phyloP scores from a whole-genome alignment of 2,113 vertebrate genomes.

The Alectura lathami region DNA sequence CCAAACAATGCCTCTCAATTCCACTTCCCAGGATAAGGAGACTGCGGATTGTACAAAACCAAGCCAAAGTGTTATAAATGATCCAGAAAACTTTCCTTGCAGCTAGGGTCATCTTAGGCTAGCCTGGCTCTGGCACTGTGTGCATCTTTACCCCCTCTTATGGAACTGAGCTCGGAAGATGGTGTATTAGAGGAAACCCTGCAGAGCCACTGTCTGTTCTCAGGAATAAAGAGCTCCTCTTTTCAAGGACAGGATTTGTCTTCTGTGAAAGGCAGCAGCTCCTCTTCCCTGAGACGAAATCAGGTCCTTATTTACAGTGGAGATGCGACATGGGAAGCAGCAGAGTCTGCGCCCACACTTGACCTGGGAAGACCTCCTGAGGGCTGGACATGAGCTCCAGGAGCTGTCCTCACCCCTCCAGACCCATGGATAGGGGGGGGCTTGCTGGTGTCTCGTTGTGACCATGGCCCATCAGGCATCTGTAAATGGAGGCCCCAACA shows the following conservation, averaged over 20 bases:
- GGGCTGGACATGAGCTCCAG: neutral
- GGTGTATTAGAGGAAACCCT: neutral
- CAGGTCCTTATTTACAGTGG: constrained; percentile 18
- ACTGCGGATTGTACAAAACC: neutral
- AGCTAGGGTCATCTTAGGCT: constrained; percentile 27
- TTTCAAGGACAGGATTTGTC: constrained; percentile 31
- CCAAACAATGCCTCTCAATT: neutral
- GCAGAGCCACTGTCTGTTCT: constrained; percentile 24
- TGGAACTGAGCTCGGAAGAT: neutral
- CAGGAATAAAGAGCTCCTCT: constrained; percentile 40
- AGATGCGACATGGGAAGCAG: neutral
- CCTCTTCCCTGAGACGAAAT: constrained; percentile 2
- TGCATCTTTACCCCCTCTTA: constrained; percentile 16
- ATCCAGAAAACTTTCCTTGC: neutral
- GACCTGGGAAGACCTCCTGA: constrained; percentile 29
- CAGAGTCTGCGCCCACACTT: neutral
- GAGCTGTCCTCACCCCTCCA: neutral
- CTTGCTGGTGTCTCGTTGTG: neutral
- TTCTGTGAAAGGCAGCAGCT: constrained; percentile 22
- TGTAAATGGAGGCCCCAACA: accelerated
- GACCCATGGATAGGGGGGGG: accelerated
- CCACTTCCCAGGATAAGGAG: neutral
- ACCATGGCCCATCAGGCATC: accelerated
- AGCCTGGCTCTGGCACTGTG: neutral
- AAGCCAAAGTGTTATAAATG: neutral